phyloP scores from a whole-genome alignment of 1,140 invertebrate genomes.

The Armadillidium nasatum region DNA sequence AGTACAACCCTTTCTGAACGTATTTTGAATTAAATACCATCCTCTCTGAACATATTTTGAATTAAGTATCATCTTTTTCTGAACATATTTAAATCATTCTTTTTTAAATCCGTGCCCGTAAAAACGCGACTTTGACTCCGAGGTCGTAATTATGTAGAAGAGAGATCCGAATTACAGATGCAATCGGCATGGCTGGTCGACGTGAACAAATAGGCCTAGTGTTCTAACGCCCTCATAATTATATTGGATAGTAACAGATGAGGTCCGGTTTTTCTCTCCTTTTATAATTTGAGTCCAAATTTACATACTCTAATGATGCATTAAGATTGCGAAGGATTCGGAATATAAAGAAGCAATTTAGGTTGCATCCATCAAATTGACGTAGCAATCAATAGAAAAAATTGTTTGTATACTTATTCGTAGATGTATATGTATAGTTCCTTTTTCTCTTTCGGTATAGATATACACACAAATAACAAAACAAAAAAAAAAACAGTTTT shows the following conservation, averaged over 20 bases:
- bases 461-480: too few relatives aligned
- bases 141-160: background rate
- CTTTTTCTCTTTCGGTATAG: too few relatives aligned
- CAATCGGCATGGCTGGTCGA: background rate
- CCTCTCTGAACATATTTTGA: background rate
- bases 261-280: background rate
- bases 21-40: background rate
- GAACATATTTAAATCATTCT: slow-evolving; percentile 1
- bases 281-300: background rate
- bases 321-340: slow-evolving; percentile 1
- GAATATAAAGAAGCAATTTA: slow-evolving; percentile 10
- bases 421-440: too few relatives aligned
- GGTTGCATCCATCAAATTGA: slow-evolving; percentile 1
- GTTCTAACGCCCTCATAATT: background rate
- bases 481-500: too few relatives aligned
- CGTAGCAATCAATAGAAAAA: background rate
- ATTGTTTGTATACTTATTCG: too few relatives aligned
- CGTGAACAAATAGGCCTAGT: background rate
- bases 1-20: background rate
- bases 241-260: slow-evolving; percentile 8
- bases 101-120: background rate
- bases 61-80: background rate
- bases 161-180: background rate
- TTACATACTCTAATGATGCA: slow-evolving; percentile 8
- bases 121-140: background rate